These are phyloP conservation scores for Stenotaenia linearis DNA, from an alignment of 2,888 invertebrate species.

Conservation along the genomic window DNA sequence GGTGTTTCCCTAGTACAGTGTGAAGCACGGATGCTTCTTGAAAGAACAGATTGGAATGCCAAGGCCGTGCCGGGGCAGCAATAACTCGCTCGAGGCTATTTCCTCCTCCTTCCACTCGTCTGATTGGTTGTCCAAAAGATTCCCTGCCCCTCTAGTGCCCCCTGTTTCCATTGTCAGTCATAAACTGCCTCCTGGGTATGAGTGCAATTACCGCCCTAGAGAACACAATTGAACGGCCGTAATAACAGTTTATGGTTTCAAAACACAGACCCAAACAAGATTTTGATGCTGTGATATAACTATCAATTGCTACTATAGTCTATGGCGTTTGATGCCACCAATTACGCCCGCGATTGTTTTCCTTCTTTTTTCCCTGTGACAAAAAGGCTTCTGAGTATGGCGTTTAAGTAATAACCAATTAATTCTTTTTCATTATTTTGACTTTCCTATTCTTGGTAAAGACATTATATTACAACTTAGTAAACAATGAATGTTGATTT, in stretches of 20 bases:
- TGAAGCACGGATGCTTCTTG: neutral
- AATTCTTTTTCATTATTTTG: too few species aligned
- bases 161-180: neutral
- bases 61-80: neutral
- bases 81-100: neutral
- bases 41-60: neutral
- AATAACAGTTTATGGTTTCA: neutral
- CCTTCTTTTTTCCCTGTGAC: neutral
- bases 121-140: neutral
- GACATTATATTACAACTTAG: too few species aligned
- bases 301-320: neutral
- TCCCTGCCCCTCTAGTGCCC: neutral
- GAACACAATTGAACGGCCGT: neutral
- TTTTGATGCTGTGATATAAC: neutral
- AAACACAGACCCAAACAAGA: neutral
- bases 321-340: neutral
- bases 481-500: too few species aligned
- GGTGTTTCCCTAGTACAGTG: neutral
- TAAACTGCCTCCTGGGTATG: neutral
- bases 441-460: too few species aligned
- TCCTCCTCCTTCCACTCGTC: neutral
- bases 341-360: neutral
- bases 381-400: neutral
- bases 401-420: neutral
- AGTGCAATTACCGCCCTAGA: neutral